Evolutionary conservation across 2,888 invertebrate genomes (phyloP), one percentile per base, ranked within the genome.

Genomic region (Geotrupes spiniger): DNA sequence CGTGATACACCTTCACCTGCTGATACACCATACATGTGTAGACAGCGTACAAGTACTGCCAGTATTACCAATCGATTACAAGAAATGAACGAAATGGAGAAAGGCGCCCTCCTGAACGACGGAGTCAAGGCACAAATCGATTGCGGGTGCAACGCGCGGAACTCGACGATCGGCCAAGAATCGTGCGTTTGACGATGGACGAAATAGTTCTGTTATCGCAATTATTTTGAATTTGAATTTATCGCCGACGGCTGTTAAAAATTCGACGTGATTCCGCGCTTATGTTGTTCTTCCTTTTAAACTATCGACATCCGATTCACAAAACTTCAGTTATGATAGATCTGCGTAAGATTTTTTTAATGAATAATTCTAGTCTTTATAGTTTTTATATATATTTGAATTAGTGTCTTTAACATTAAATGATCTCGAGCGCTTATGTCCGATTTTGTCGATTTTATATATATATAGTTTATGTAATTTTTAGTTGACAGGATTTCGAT

Each of bases 1-100:
- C 75, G 79, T 56, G 81, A 81, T 52, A 78, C 87, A 44, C 87
- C 89, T 10, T 89, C 90, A 4, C 89, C 89, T 8, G 82, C 83
- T 42, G 85, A 85, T 60, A 88, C 89, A 12, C 89, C 90, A 27
- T 90, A 88, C 69, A 74, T 89, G 70, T 89, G 89, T 70, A 80
- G 91, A 46, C 91, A 91, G 67, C 78, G 91, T 49, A 87, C 79
- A 68, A 83, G 83, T 69, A 79, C 80, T 10, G 78, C 79, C 11
- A 77, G 82, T 50, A 72, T 73, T 58, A 62, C 69, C 6, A 73
- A 57, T 36, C 62, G 63, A 36, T 52, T 63, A n/a, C 69, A 71
- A 48, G 75, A 75, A 52, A 65, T 74, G 58, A 76, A 73, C 58
- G 76, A 76, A 56, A 74, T 77, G 73, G 77, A 77, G 59, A 71